Conservation (phyloP, 2,113 vertebrate species). For the Otus sunia region DNA sequence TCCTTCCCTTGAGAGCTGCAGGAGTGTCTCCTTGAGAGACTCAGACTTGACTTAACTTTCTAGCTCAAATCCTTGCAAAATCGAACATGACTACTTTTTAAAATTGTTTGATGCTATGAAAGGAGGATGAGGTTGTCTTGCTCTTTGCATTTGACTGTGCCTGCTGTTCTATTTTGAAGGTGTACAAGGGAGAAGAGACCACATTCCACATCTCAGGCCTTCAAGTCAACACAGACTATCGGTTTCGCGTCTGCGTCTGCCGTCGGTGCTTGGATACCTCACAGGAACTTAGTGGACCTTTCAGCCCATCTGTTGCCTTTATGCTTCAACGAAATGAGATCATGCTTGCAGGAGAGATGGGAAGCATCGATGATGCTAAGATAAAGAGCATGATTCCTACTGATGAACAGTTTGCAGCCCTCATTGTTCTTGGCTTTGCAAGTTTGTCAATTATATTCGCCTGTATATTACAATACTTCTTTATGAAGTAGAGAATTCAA, state of each 20-base stretch:
- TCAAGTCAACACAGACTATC: slow-evolving; percentile 94
- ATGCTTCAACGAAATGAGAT: slow-evolving; percentile 80
- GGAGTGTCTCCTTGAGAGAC: neutral
- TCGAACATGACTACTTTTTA: accelerated
- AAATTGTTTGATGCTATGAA: accelerated
- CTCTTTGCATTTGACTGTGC: neutral
- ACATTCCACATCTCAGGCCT: slow-evolving; percentile 92
- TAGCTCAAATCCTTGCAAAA: neutral
- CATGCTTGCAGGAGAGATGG: slow-evolving; percentile 74
- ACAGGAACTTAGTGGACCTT: slow-evolving; percentile 94
- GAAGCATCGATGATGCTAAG: slow-evolving; percentile 70
- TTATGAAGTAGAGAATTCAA: slow-evolving; percentile 87
- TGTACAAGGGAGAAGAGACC: slow-evolving; percentile 95
- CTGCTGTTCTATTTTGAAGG: slow-evolving; percentile 67
- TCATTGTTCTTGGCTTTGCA: slow-evolving; percentile 91
- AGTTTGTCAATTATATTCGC: slow-evolving; percentile 92
- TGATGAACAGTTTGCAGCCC: slow-evolving; percentile 93
- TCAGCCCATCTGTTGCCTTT: slow-evolving; percentile 91
- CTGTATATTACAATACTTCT: slow-evolving; percentile 97
- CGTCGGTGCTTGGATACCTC: slow-evolving; percentile 89
- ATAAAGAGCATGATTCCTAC: slow-evolving; percentile 84
- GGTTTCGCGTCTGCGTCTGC: slow-evolving; percentile 93
- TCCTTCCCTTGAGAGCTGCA: neutral
- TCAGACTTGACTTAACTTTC: neutral
- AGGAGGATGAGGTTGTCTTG: neutral